Evolutionary conservation across 2,113 vertebrate species (phyloP).

Genomic region (Pungitius pungitius): DNA sequence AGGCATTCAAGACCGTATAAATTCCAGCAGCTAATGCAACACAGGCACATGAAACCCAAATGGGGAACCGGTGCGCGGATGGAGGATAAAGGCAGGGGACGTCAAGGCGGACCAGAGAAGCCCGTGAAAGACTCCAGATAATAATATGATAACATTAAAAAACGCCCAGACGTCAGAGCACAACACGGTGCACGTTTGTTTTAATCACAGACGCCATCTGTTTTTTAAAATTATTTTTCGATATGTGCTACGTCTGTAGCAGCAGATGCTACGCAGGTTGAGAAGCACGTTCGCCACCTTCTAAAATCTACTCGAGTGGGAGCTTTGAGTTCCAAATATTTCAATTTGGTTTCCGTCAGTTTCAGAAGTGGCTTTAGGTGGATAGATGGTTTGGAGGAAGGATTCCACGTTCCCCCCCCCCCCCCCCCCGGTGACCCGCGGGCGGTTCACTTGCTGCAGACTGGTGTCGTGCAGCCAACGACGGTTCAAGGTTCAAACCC

Average conservation of each 20-base stretch:
- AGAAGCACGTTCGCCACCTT: background rate
- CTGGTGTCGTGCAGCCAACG: background rate
- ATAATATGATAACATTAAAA: background rate
- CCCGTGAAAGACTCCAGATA: background rate
- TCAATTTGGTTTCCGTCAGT: background rate
- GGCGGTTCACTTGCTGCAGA: background rate
- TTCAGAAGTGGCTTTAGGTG: too few species aligned
- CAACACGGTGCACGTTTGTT: slow-evolving; percentile 8
- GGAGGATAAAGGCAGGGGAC: background rate
- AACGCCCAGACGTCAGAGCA: background rate
- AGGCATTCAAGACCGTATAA: slow-evolving; percentile 44
- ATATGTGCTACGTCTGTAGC: background rate
- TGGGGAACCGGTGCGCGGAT: slow-evolving; percentile 16
- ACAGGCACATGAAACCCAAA: slow-evolving; percentile 12
- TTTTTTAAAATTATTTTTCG: slow-evolving; percentile 16
- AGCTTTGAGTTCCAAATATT: background rate
- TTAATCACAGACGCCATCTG: slow-evolving; percentile 1
- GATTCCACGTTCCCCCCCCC: background rate
- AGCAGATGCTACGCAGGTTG: slow-evolving; percentile 5
- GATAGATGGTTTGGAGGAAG: background rate
- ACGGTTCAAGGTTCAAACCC: background rate
- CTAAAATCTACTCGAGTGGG: background rate
- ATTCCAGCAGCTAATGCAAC: slow-evolving; percentile 34
- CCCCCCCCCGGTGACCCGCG: background rate
- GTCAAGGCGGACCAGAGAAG: background rate